Conservation (phyloP, 2,113 vertebrate genomes). For the Delphinapterus leucas region DNA sequence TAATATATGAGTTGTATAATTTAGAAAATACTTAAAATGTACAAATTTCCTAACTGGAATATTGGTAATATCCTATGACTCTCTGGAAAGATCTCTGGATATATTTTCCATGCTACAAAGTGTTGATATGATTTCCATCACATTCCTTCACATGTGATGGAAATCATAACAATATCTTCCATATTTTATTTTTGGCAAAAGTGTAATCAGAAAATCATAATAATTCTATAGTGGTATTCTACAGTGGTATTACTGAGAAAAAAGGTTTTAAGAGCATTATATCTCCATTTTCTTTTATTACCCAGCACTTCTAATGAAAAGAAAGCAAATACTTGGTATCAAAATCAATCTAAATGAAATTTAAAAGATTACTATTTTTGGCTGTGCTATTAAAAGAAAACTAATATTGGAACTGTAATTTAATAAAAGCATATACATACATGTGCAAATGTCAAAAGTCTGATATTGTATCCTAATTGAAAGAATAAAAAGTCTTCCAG, state of each 20-base stretch:
- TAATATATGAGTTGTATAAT: neutral
- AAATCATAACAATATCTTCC: neutral
- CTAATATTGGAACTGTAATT: neutral
- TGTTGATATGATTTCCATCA: neutral
- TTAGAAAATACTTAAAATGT: neutral
- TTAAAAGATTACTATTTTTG: neutral
- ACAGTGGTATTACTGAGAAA: neutral
- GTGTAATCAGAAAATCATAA: conserved; percentile 9
- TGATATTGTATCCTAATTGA: neutral
- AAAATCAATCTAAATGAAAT: neutral
- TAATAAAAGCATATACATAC: neutral
- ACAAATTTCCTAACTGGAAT: neutral
- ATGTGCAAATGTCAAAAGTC: neutral
- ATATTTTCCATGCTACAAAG: neutral
- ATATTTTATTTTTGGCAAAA: neutral
- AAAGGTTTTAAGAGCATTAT: neutral
- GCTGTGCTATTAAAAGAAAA: neutral
- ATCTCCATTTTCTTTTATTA: neutral
- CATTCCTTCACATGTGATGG: neutral
- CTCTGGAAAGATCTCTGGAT: neutral
- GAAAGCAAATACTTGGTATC: neutral
- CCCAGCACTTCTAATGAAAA: neutral
- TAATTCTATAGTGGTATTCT: neutral
- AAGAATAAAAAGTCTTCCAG: neutral
- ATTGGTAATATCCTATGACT: neutral